Evolutionary conservation across 2,888 invertebrate species (phyloP).

Genomic region (Pomacea canaliculata): DNA sequence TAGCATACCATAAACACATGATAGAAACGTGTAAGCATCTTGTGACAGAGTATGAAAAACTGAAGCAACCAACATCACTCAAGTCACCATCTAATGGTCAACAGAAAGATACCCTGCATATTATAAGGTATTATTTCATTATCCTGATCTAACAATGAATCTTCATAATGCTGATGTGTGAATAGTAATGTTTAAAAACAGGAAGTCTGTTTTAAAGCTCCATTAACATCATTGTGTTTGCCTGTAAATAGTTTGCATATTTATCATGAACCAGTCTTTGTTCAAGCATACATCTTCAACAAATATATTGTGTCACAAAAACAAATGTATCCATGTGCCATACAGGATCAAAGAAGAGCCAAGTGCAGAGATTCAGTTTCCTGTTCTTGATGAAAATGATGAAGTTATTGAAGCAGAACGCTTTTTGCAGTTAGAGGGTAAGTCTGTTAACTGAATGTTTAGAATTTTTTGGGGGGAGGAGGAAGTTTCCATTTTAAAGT

Average conservation of each 20-base stretch:
- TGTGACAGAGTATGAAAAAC: conserved; percentile 67
- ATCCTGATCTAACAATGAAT: too few species aligned
- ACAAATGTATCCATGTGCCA: too few species aligned
- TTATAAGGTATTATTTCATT: conserved; percentile 50
- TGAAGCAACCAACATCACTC: conserved; percentile 49
- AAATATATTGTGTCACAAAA: too few species aligned
- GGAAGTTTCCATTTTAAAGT: too few species aligned
- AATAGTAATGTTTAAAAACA: too few species aligned
- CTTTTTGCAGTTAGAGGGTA: conserved; percentile 63
- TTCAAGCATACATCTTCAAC: too few species aligned
- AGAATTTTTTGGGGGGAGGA: neutral
- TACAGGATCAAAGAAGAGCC: conserved; percentile 63
- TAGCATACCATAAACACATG: conserved; percentile 66
- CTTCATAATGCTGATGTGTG: too few species aligned
- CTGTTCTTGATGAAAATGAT: conserved; percentile 62
- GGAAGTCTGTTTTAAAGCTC: too few species aligned
- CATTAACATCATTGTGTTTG: too few species aligned
- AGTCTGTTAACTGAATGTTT: conserved; percentile 1
- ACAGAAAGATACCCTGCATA: conserved; percentile 53
- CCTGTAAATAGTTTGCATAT: too few species aligned
- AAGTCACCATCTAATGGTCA: conserved; percentile 31
- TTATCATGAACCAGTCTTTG: too few species aligned
- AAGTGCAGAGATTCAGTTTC: conserved; percentile 64
- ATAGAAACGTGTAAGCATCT: conserved; percentile 63
- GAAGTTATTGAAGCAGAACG: conserved; percentile 63